These are phyloP conservation scores for Siniperca undulata DNA, from an alignment of 2,797 vertebrate species.

Conservation along the genomic window DNA sequence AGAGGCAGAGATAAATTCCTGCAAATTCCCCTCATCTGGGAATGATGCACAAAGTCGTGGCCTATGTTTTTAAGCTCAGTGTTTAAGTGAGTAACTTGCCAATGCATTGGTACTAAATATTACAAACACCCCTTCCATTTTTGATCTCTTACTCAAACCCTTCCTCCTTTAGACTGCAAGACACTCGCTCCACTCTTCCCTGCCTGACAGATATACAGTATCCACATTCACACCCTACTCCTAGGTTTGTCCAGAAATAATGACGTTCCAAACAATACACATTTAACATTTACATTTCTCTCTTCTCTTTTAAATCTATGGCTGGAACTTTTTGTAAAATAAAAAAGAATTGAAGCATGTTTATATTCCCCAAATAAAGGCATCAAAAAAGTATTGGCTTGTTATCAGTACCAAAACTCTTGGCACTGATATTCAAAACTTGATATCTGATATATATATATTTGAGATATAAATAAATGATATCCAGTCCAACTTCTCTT, in stretches of 20 bases:
- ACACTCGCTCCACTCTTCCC: not conserved
- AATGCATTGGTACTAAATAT: not conserved
- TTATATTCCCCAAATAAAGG: no score
- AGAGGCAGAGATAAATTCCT: slow-evolving; percentile 13
- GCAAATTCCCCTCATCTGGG: slow-evolving; percentile 15
- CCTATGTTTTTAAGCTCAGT: slow-evolving; percentile 12
- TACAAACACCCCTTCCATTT: slow-evolving; percentile 1
- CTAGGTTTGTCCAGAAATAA: no score
- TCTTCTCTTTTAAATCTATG: no score
- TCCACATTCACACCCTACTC: not conserved
- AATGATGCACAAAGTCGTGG: slow-evolving; percentile 14
- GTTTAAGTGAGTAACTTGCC: not conserved
- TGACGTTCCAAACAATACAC: not conserved
- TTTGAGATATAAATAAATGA: no score
- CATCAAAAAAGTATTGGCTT: no score
- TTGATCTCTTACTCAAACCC: not conserved
- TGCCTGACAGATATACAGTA: not conserved
- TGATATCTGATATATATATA: no score
- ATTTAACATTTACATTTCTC: not conserved
- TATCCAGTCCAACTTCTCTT: no score
- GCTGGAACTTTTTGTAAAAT: no score
- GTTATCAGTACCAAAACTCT: no score
- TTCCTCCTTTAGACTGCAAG: not conserved
- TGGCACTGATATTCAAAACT: no score
- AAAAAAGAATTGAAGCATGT: no score